phyloP scores from a whole-genome alignment of 2,797 vertebrate species.

The Alcedo atthis region DNA sequence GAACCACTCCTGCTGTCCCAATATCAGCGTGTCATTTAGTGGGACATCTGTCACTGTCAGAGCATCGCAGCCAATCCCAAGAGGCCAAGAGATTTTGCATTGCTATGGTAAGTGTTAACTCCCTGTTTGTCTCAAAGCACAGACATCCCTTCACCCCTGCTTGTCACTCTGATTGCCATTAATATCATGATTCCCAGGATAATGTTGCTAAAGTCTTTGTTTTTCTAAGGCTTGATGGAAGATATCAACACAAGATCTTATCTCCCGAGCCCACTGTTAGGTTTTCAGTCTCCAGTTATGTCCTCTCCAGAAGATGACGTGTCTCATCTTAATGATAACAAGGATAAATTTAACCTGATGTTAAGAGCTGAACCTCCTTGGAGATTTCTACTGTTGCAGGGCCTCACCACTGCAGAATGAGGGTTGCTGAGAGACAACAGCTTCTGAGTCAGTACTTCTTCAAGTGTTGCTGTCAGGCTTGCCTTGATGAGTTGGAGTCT shows the following conservation, averaged over 20 bases:
- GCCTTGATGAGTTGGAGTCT: slow-evolving; percentile 71
- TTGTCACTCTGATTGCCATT: not conserved
- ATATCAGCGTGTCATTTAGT: slow-evolving; percentile 87
- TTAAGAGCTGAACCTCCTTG: not conserved
- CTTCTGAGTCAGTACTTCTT: slow-evolving; percentile 93
- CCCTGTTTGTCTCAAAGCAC: not conserved
- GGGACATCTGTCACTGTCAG: slow-evolving; percentile 80
- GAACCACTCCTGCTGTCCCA: slow-evolving; percentile 95
- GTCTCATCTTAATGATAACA: not conserved
- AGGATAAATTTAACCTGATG: not conserved
- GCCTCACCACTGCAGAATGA: slow-evolving; percentile 86
- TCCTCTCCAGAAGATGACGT: not conserved
- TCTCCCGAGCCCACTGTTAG: not conserved
- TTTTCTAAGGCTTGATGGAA: not conserved
- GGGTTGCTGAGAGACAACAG: slow-evolving; percentile 78
- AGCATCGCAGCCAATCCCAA: slow-evolving; percentile 79
- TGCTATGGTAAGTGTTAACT: slow-evolving; percentile 88
- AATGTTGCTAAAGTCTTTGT: not conserved
- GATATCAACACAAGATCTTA: not conserved
- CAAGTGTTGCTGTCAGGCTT: slow-evolving; percentile 85
- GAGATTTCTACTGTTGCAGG: slow-evolving; percentile 64
- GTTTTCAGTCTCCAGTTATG: not conserved
- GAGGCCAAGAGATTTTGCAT: slow-evolving; percentile 90
- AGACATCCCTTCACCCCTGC: not conserved
- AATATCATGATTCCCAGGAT: not conserved